Evolutionary conservation across 2,888 invertebrate genomes (phyloP).

Genomic region (Caradrina clavipalpis): DNA sequence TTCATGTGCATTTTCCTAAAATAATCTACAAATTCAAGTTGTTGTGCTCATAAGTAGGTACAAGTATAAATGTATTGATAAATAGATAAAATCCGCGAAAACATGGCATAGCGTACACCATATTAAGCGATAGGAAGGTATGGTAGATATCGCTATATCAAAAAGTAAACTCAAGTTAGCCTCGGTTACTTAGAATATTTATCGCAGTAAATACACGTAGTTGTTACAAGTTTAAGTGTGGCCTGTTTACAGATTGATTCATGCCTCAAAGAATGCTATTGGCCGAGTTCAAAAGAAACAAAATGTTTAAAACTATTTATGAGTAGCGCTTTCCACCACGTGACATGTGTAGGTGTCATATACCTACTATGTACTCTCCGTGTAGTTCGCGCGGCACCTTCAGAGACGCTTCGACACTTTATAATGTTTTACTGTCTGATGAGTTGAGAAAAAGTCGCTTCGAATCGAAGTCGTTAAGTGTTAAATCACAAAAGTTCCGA

Average conservation of each 20-base stretch:
- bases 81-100: constrained; percentile 66
- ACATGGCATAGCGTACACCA: constrained; percentile 60
- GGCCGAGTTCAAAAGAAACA: constrained; percentile 52
- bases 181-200: constrained; percentile 80
- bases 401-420: not conserved
- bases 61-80: constrained; percentile 56
- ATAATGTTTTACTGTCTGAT: constrained; percentile 22
- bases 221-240: constrained; percentile 58
- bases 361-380: not conserved
- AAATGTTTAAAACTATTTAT: constrained; percentile 47
- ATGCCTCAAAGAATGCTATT: constrained; percentile 61
- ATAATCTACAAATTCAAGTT: constrained; percentile 25
- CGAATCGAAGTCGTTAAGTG: constrained; percentile 15
- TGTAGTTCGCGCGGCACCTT: not conserved
- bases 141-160: constrained; percentile 75
- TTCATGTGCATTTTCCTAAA: constrained; percentile 40
- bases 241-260: constrained; percentile 68
- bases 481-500: constrained; percentile 41
- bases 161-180: constrained; percentile 81
- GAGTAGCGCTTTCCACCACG: constrained; percentile 44
- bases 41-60: constrained; percentile 33
- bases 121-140: constrained; percentile 60
- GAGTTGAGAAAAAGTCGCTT: constrained; percentile 28
- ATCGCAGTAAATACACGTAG: constrained; percentile 65
- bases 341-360: constrained; percentile 8